A percentile compares a stretch with the other conserved stretches of the same genome.
Conservation (phyloP, 2,888 invertebrate species). For the Temnothorax ravouxi region DNA sequence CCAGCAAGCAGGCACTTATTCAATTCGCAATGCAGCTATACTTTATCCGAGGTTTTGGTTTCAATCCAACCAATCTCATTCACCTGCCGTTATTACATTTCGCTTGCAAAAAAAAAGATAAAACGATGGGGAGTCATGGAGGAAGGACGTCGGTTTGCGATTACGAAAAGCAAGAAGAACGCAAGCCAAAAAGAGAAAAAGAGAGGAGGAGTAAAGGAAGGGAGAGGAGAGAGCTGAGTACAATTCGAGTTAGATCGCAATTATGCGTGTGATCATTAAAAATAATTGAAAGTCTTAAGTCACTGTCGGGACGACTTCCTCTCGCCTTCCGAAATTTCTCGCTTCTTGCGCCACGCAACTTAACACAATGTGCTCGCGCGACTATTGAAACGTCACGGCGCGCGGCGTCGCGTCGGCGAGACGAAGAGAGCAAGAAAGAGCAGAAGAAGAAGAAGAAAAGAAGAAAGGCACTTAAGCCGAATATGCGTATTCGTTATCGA, state of each 20-base stretch:
- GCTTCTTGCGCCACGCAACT: constrained; percentile 16
- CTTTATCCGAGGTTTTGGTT: constrained; percentile 28
- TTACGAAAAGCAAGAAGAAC: background rate
- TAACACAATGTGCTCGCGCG: constrained; percentile 24
- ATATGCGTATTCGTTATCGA: constrained; percentile 31
- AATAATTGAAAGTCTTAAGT: constrained; percentile 46
- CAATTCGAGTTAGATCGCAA: constrained; percentile 12
- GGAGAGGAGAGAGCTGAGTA: background rate
- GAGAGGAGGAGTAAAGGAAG: background rate
- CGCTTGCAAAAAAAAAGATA: constrained; percentile 6
- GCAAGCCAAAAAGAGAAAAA: background rate
- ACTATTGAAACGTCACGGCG: constrained; percentile 3
- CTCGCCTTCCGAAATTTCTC: constrained; percentile 40
- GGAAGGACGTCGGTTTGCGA: constrained; percentile 3
- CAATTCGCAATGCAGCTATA: background rate
- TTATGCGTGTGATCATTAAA: constrained; percentile 28
- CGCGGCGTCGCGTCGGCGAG: background rate
- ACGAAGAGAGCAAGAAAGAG: background rate
- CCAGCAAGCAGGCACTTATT: too few relatives aligned
- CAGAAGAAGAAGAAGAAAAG: background rate
- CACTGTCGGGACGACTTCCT: constrained; percentile 35
- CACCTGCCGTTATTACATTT: constrained; percentile 26
- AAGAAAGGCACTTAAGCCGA: background rate
- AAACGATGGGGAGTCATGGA: constrained; percentile 10
- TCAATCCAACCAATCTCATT: constrained; percentile 22